A percentile compares a stretch with the other conserved stretches of the same genome.
Conservation (phyloP, 2,888 invertebrate species). For the Nemurella pictetii region DNA sequence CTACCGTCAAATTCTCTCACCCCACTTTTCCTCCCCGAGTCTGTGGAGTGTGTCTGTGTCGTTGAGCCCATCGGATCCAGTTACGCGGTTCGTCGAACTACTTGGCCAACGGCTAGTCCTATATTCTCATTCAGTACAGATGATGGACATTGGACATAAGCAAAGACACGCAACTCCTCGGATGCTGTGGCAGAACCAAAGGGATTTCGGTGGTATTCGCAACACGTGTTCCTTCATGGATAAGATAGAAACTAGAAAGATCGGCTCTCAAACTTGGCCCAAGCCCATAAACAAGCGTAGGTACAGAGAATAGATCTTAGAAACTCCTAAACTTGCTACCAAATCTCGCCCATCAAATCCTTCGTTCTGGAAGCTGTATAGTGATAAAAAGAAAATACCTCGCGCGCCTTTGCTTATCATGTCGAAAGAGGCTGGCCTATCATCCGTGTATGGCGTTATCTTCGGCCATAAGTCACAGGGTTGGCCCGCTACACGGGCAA, state of each 20-base stretch:
- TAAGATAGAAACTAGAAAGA: slow-evolving; percentile 8
- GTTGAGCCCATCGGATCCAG: too few relatives aligned
- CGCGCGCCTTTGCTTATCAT: not conserved
- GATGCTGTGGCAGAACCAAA: not conserved
- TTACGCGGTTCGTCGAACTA: not conserved
- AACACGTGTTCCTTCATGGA: slow-evolving; percentile 19
- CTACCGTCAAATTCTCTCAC: slow-evolving; percentile 13
- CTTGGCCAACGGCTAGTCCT: not conserved
- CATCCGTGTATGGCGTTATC: slow-evolving; percentile 11
- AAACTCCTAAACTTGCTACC: slow-evolving; percentile 20
- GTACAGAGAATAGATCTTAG: slow-evolving; percentile 25
- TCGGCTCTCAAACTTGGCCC: slow-evolving; percentile 18
- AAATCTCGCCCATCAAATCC: slow-evolving; percentile 18
- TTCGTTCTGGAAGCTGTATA: not conserved
- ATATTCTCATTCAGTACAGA: not conserved
- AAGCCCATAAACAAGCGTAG: slow-evolving; percentile 19
- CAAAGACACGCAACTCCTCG: not conserved
- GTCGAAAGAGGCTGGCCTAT: not conserved
- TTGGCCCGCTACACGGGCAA: not conserved
- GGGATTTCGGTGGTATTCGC: slow-evolving; percentile 8
- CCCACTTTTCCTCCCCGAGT: not conserved
- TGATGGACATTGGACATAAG: not conserved
- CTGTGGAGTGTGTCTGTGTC: too few relatives aligned
- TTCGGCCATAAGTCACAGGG: not conserved
- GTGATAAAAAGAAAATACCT: slow-evolving; percentile 28